These are phyloP conservation scores for Dendrolimus pini DNA, from an alignment of 2,888 invertebrate species.

Conservation along the genomic window DNA sequence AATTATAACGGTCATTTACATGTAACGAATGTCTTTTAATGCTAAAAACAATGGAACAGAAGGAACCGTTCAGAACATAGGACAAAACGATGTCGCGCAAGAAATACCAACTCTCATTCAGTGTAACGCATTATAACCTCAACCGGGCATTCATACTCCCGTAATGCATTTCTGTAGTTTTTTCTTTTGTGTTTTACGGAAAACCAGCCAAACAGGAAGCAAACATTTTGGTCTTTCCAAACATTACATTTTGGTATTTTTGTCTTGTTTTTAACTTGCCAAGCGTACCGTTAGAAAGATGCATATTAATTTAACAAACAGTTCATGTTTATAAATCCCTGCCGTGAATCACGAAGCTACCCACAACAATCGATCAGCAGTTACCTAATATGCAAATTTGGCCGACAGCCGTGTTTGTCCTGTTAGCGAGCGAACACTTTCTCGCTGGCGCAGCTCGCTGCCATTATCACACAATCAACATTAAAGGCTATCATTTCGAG, in stretches of 20 bases:
- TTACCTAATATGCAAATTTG: conserved; percentile 60
- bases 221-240: too few relatives aligned
- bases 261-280: too few relatives aligned
- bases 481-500: conserved; percentile 32
- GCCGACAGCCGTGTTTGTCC: conserved; percentile 49
- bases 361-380: conserved; percentile 23
- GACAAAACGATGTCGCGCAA: conserved; percentile 4
- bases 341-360: conserved; percentile 13
- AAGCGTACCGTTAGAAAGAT: too few relatives aligned
- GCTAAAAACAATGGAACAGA: conserved; percentile 10
- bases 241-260: too few relatives aligned
- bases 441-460: conserved; percentile 34
- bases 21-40: conserved; percentile 14
- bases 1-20: conserved; percentile 22
- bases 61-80: neutral
- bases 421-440: conserved; percentile 56
- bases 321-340: conserved; percentile 3
- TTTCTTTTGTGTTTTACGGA: too few relatives aligned
- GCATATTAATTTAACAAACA: too few relatives aligned
- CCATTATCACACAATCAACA: conserved; percentile 60
- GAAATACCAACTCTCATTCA: conserved; percentile 1
- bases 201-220: too few relatives aligned
- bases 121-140: neutral
- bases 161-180: too few relatives aligned
- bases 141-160: too few relatives aligned